Evolutionary conservation across 2,888 invertebrate genomes (phyloP), one percentile per base, ranked within the genome.

Genomic region (Spodoptera exigua): DNA sequence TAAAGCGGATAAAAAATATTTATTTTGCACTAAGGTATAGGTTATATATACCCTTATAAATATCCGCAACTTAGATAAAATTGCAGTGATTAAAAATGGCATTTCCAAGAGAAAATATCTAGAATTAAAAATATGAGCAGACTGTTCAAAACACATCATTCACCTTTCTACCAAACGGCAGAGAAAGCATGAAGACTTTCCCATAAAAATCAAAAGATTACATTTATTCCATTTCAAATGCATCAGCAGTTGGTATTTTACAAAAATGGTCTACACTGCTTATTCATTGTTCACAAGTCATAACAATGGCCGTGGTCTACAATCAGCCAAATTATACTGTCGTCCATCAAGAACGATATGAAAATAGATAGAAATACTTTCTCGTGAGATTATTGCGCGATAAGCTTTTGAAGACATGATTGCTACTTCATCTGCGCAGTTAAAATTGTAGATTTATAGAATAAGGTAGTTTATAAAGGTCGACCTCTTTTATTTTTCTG

Each of bases 271-370:
- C 58, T 55, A 61, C 44, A 37, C 75, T 47, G 71, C 27, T 27
- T 57, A 44, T 67, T 76, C 71, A 49, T 65, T 68, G 66, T 68
- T 57, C 48, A 64, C 46, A 54, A 60, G 48, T 43, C 45, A 32
- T 58, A 70, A 75, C 80, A 79, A 78, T 75, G 44, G 63, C 52
- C 43, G 46, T 45, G 52, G 58, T 40, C 65, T 49, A 73, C 70
- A 80, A 81, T 81, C 81, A 80, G 70, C 74, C 58, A 74, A 81
- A 82, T 81, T 79, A 75, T 64, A 70, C 52, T 68, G 68, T 70
- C 32, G 66, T 65, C 58, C 72, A 82, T 80, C 81, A 76, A 74
- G 79, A 74, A 44, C 61, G 53, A 51, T 59, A 61, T 62, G 68
- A 70, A 77, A 60, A 65, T 61, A 70, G 64, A 71, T 47, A 51